Base-by-base conservation (phyloP, 2,113 vertebrate genomes). In the Neogale vison region DNA sequence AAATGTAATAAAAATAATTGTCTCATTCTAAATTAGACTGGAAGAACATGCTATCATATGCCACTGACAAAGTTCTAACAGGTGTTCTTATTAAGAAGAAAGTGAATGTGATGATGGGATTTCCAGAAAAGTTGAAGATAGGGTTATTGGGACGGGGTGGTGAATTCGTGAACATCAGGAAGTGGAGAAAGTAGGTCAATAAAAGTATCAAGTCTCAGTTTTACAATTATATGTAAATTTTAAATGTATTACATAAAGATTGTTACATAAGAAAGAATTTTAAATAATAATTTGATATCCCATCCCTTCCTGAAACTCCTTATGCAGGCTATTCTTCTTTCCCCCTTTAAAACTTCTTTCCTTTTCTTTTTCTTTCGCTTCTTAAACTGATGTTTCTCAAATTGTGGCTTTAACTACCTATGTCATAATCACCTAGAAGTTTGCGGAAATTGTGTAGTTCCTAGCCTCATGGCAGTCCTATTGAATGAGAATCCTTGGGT, bases 381-480 rank as follows among this genome's bases (percentile, higher is more conserved):
- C 29, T n/a, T 81, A 88, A 95, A 93, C 47, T 97, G 59, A 15
- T 95, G 26, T 47, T 89, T 97, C 45, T 93, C 42, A 88, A 85
- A 93, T 74, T 23, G 50, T 39, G 24, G 57, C 29, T 50, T 21
- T 93, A 76, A 91, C 14, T 71, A 23, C 31, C 34, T 90, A 36
- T 45, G 7, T 81, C 77, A 95, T 52, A 93, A 61, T 92, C 42
- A 61, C 50, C 79, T 89, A 92, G 61, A 83, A 79, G 42, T 50
- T 57, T 47, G 21, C 89, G n/a, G n/a, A 69, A 92, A 94, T 24
- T 63, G 6, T 4, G 7, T n/a, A 69, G 34, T 61, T 36, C 14
- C 36, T 72, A 29, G 13, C 39, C 45, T 90, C 31, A 86, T 29
- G 26, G 42, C 23, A 77, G 20, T 57, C 18, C 14, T 89, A 24